These are phyloP conservation scores for Megathymus violae DNA, from an alignment of 1,140 invertebrate genomes.

Conservation along the genomic window DNA sequence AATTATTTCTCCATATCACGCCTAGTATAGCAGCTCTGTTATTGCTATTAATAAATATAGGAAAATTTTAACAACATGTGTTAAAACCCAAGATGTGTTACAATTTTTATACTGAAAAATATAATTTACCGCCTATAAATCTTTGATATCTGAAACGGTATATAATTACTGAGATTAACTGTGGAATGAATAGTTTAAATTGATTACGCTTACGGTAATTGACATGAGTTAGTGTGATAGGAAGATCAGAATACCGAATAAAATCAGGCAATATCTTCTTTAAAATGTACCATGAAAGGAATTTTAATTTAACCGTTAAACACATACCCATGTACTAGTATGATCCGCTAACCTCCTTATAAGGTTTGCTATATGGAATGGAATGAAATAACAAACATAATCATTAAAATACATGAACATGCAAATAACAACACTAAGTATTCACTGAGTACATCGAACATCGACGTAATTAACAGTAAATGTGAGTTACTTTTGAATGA, in stretches of 20 bases:
- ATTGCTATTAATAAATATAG: no score
- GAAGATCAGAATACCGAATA: not conserved
- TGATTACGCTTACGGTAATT: constrained; percentile 9
- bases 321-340: constrained; percentile 9
- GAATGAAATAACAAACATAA: constrained; percentile 29
- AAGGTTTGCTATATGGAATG: constrained; percentile 13
- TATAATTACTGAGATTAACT: constrained; percentile 2
- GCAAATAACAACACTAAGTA: constrained; percentile 13
- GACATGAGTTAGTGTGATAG: not conserved
- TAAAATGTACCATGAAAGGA: constrained; percentile 7
- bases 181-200: constrained; percentile 1
- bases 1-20: no score
- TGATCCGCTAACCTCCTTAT: constrained; percentile 29
- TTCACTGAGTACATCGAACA: not conserved
- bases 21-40: no score
- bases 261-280: constrained; percentile 4
- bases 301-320: constrained; percentile 12
- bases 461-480: constrained; percentile 22
- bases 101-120: not conserved
- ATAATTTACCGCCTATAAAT: no score
- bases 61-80: no score
- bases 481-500: constrained; percentile 16
- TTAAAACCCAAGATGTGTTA: not conserved
- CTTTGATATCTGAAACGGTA: no score
- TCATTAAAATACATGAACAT: constrained; percentile 34